These are phyloP conservation scores for Rallus crepitans DNA, from an alignment of 2,797 vertebrate genomes.

Conservation along the genomic window DNA sequence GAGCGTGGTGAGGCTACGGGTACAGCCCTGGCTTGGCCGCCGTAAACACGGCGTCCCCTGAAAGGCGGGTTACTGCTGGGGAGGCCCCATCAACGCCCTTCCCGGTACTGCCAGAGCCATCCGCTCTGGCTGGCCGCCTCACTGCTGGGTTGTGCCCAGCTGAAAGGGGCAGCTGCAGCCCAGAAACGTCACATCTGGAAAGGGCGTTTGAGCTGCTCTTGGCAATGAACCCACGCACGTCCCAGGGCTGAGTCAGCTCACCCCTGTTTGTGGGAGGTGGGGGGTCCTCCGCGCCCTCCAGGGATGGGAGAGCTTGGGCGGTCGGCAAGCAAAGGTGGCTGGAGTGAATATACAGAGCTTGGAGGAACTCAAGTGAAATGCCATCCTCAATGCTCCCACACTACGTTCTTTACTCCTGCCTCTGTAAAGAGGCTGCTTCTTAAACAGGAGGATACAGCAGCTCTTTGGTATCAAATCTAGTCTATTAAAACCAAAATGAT, in stretches of 20 bases:
- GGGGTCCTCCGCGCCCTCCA: rapidly evolving
- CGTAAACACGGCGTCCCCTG: conserved; percentile 21
- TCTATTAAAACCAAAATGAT: conserved; percentile 3
- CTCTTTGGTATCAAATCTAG: background rate
- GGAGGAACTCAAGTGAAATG: rapidly evolving
- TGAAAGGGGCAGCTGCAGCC: background rate
- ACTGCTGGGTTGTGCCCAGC: background rate
- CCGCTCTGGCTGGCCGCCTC: background rate
- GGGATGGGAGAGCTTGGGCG: background rate
- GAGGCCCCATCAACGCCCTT: background rate
- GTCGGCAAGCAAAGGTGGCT: background rate
- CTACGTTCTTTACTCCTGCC: background rate
- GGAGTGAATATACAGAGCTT: background rate
- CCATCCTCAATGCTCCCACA: background rate
- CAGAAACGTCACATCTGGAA: background rate
- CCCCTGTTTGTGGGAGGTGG: background rate
- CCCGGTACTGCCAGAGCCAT: background rate
- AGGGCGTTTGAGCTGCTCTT: background rate
- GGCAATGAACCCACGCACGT: rapidly evolving
- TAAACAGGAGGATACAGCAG: background rate
- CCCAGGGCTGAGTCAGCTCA: background rate
- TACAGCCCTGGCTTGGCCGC: conserved; percentile 28
- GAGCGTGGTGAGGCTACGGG: background rate
- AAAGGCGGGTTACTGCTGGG: conserved; percentile 15
- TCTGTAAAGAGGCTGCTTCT: background rate